Percentiles rank a stretch among this genome's conserved stretches.
Conservation (phyloP, 2,797 vertebrate species). For the Sphenopsis melanotis region DNA sequence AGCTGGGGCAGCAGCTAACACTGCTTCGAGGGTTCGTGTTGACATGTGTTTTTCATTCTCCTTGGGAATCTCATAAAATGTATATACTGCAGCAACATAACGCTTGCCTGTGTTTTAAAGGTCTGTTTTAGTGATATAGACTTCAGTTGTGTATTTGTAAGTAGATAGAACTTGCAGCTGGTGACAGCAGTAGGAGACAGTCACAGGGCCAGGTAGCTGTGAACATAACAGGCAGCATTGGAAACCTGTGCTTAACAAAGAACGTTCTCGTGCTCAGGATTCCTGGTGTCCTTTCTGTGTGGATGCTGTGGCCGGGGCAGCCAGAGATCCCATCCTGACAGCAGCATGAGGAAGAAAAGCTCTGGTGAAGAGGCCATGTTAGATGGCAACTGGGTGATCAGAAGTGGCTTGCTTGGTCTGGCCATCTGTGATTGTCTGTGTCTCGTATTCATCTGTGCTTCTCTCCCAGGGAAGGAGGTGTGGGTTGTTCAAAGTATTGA, state of each 20-base stretch:
- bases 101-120: background rate
- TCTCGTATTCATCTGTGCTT: background rate
- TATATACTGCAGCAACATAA: rapidly evolving
- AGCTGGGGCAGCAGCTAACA: background rate
- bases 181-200: background rate
- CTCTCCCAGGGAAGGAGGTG: background rate
- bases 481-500: background rate
- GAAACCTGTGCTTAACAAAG: background rate
- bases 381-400: background rate
- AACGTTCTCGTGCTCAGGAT: background rate
- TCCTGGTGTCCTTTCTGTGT: background rate
- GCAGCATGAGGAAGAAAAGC: background rate
- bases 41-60: background rate
- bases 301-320: background rate
- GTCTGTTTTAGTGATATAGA: background rate
- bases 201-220: rapidly evolving
- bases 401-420: background rate
- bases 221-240: rapidly evolving
- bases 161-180: background rate
- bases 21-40: background rate
- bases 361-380: background rate
- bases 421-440: background rate
- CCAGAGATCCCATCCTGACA: background rate
- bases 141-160: rapidly evolving
- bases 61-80: background rate